These are phyloP conservation scores for Pelodiscus sinensis DNA, from an alignment of 2,113 vertebrate species.

Conservation along the genomic window DNA sequence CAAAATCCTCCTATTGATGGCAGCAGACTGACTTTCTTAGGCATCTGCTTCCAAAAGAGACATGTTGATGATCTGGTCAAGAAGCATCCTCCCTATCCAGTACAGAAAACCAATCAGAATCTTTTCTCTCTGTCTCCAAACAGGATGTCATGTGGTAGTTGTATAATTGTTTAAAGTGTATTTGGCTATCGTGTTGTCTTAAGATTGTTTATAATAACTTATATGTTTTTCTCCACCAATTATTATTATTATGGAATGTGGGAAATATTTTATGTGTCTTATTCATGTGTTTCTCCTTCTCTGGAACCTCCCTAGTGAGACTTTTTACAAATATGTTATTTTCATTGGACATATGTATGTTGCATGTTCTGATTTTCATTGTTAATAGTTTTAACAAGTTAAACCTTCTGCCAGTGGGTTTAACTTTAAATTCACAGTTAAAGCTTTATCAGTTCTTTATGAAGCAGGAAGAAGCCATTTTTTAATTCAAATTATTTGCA, in stretches of 20 bases:
- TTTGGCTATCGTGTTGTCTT: slow-evolving; percentile 43
- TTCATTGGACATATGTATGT: slow-evolving; percentile 59
- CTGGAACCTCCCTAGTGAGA: slow-evolving; percentile 14
- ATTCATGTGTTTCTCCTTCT: background rate
- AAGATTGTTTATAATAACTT: slow-evolving; percentile 70
- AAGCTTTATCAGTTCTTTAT: slow-evolving; percentile 41
- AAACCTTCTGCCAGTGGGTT: slow-evolving; percentile 60
- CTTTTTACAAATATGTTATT: slow-evolving; percentile 52
- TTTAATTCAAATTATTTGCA: slow-evolving; percentile 50
- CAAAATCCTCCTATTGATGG: slow-evolving; percentile 1
- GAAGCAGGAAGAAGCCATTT: slow-evolving; percentile 48
- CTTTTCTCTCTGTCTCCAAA: slow-evolving; percentile 31
- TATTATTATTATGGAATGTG: slow-evolving; percentile 25
- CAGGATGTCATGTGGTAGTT: slow-evolving; percentile 64
- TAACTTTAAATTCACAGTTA: slow-evolving; percentile 51
- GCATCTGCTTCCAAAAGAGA: slow-evolving; percentile 42
- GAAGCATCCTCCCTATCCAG: slow-evolving; percentile 17
- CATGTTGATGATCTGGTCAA: slow-evolving; percentile 16
- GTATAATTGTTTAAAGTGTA: slow-evolving; percentile 75
- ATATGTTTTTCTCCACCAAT: slow-evolving; percentile 62
- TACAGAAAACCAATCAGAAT: slow-evolving; percentile 23
- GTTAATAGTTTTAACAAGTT: slow-evolving; percentile 73
- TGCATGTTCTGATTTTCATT: slow-evolving; percentile 64
- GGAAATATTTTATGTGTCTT: slow-evolving; percentile 49
- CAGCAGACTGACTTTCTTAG: background rate